Evolutionary conservation across 1,140 invertebrate genomes (phyloP).

Genomic region (Reticulitermes speratus): DNA sequence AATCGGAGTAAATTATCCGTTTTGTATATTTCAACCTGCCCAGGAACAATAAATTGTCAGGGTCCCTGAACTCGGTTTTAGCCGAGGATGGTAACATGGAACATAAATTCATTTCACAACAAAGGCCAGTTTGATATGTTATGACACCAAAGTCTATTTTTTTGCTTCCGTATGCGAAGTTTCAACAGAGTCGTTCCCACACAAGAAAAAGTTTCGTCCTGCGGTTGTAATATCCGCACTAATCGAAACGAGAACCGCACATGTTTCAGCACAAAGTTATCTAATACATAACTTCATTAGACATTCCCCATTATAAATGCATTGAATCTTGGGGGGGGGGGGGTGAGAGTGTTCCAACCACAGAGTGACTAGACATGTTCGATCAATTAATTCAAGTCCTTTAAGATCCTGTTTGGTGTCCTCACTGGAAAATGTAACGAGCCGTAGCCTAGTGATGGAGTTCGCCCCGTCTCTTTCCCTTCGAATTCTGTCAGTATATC

Average conservation of each 20-base stretch:
- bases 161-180: neutral
- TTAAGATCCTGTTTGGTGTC: neutral
- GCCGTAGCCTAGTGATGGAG: neutral
- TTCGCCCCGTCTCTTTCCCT: neutral
- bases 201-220: neutral
- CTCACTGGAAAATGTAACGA: neutral
- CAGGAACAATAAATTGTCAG: too few species aligned
- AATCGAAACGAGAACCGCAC: neutral
- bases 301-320: neutral
- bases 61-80: neutral
- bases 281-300: neutral
- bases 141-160: neutral
- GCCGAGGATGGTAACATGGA: neutral
- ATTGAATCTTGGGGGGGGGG: neutral
- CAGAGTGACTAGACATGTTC: neutral
- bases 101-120: neutral
- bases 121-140: neutral
- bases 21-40: too few species aligned
- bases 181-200: neutral
- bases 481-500: neutral
- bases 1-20: too few species aligned
- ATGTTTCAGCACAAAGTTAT: neutral
- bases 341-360: neutral
- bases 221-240: neutral
- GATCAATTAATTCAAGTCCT: constrained; percentile 9